These are phyloP conservation scores for Zonitis immaculata DNA, from an alignment of 2,888 invertebrate species.

Conservation along the genomic window DNA sequence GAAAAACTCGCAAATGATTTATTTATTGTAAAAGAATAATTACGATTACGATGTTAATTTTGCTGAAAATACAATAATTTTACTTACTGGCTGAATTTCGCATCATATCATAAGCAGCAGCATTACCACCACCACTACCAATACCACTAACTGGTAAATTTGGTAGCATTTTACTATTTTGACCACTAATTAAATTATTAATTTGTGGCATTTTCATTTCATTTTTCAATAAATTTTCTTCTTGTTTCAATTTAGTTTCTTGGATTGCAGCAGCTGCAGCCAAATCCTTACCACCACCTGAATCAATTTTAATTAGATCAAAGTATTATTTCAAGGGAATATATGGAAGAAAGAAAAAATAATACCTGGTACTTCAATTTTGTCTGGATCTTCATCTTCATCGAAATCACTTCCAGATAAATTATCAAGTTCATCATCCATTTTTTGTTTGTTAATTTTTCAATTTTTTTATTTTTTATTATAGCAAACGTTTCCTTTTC, in stretches of 20 bases:
- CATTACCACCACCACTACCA: background rate
- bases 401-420: slow-evolving; percentile 69
- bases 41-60: too few species aligned
- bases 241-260: slow-evolving; percentile 49
- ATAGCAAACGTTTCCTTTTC: too few species aligned
- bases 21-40: background rate
- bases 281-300: slow-evolving; percentile 82
- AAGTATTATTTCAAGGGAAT: too few species aligned
- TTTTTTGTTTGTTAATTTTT: too few species aligned
- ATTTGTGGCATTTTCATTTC: slow-evolving; percentile 30
- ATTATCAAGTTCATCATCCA: slow-evolving; percentile 50
- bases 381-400: slow-evolving; percentile 87
- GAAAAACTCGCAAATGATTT: background rate
- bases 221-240: slow-evolving; percentile 39
- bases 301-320: too few species aligned
- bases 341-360: slow-evolving; percentile 4
- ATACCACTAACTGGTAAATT: slow-evolving; percentile 48
- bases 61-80: slow-evolving; percentile 6
- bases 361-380: slow-evolving; percentile 82
- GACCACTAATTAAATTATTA: slow-evolving; percentile 21
- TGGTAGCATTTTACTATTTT: slow-evolving; percentile 46
- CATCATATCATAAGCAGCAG: slow-evolving; percentile 54
- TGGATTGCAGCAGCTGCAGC: slow-evolving; percentile 71
- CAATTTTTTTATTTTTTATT: too few species aligned
- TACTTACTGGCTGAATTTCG: slow-evolving; percentile 47